These are phyloP conservation scores for Tachypleus tridentatus DNA, from an alignment of 1,140 invertebrate species.

Conservation along the genomic window DNA sequence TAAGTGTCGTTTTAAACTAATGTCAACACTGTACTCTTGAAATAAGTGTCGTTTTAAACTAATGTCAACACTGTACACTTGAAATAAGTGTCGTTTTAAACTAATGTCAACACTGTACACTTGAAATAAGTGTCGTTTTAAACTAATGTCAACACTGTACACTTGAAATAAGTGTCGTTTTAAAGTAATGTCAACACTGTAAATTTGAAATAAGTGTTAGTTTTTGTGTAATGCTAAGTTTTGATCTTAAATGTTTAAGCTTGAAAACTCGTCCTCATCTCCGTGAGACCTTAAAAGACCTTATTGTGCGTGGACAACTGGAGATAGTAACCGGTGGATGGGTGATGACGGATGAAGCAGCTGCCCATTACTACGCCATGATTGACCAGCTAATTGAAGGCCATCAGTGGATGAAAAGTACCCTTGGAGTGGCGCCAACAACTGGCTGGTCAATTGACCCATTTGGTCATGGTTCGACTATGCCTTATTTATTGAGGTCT, in stretches of 20 bases:
- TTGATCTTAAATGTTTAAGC: constrained; percentile 55
- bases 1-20: too few species aligned
- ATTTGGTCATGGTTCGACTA: constrained; percentile 72
- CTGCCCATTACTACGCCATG: constrained; percentile 83
- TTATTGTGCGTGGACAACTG: constrained; percentile 50
- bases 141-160: too few species aligned
- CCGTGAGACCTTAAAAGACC: constrained; percentile 15
- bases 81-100: too few species aligned
- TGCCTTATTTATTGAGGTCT: constrained; percentile 71
- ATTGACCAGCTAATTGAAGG: constrained; percentile 91
- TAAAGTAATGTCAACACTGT: too few species aligned
- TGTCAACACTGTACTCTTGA: too few species aligned
- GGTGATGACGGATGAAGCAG: constrained; percentile 98
- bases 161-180: too few species aligned
- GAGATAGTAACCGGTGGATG: constrained; percentile 94
- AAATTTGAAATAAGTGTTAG: too few species aligned
- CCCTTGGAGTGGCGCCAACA: constrained; percentile 57
- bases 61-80: too few species aligned
- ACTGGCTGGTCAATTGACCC: constrained; percentile 80
- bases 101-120: too few species aligned
- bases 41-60: too few species aligned
- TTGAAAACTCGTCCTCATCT: constrained; percentile 33
- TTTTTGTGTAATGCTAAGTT: too few species aligned
- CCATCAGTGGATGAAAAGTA: constrained; percentile 74
- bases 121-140: too few species aligned